phyloP scores from a whole-genome alignment of 2,888 invertebrate species.

The Anorthoa munda region DNA sequence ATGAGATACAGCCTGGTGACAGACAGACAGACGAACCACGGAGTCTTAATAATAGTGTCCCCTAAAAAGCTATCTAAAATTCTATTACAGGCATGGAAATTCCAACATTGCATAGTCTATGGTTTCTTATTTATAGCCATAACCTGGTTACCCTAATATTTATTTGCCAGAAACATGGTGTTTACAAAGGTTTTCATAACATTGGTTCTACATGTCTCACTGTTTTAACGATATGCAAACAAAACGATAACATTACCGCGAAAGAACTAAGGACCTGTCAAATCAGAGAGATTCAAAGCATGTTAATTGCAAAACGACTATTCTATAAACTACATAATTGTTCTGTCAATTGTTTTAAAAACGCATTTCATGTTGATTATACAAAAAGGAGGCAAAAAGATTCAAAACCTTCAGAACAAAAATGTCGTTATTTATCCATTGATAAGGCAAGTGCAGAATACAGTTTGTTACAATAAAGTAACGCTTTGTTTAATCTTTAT shows the following conservation, averaged over 20 bases:
- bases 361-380: not conserved
- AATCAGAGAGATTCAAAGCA: not conserved
- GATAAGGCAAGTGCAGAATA: conserved; percentile 8
- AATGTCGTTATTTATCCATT: not conserved
- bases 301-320: not conserved
- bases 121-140: too few relatives aligned
- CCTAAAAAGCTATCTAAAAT: too few relatives aligned
- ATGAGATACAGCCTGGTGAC: too few relatives aligned
- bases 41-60: too few relatives aligned
- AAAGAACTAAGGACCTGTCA: conserved; percentile 4
- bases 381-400: conserved; percentile 8
- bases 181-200: not conserved
- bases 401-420: not conserved
- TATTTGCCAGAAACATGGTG: too few relatives aligned
- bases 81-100: too few relatives aligned
- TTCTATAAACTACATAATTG: not conserved
- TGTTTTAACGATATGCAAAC: too few relatives aligned
- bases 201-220: too few relatives aligned
- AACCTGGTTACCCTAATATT: too few relatives aligned
- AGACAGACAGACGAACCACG: too few relatives aligned
- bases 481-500: conserved; percentile 27
- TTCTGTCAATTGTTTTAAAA: not conserved
- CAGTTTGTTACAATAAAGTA: conserved; percentile 5
- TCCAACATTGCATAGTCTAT: too few relatives aligned
- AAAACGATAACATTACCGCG: too few relatives aligned